A percentile compares a stretch with the other conserved stretches of the same genome.
phyloP scores from a whole-genome alignment of 1,140 invertebrate species.

The Diabrotica virgifera region DNA sequence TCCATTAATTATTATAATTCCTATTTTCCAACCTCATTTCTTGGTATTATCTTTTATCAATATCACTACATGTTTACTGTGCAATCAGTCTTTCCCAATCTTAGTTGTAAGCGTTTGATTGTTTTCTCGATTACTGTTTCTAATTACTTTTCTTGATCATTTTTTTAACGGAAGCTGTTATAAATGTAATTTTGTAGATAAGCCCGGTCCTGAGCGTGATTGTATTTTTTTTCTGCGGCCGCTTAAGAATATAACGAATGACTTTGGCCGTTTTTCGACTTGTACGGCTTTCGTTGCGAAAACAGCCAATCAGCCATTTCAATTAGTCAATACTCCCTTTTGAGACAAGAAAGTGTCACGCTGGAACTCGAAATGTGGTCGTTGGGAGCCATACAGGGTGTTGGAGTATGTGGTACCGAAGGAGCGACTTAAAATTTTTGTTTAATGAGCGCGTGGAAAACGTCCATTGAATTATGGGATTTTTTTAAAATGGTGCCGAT shows the following conservation, averaged over 20 bases:
- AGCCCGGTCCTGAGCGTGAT: not conserved
- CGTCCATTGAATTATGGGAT: too few species aligned
- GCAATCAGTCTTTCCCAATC: too few species aligned
- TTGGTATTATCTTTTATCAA: too few species aligned
- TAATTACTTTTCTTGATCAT: too few species aligned
- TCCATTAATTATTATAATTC: too few species aligned
- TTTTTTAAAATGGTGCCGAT: too few species aligned
- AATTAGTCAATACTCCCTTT: constrained; percentile 4
- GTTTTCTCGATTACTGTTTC: too few species aligned
- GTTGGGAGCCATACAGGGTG: constrained; percentile 2
- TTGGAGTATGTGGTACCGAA: not conserved
- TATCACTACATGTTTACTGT: too few species aligned
- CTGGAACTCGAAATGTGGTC: constrained; percentile 1
- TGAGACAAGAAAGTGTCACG: constrained; percentile 1
- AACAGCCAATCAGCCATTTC: constrained; percentile 4
- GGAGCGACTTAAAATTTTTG: not conserved
- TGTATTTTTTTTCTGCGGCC: not conserved
- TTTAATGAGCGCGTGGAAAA: not conserved
- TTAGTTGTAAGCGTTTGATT: too few species aligned
- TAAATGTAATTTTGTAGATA: not conserved
- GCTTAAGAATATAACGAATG: not conserved
- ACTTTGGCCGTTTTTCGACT: not conserved
- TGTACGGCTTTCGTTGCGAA: not conserved
- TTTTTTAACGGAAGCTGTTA: too few species aligned
- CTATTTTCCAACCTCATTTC: too few species aligned